Evolutionary conservation across 2,888 invertebrate genomes (phyloP), one percentile per base, ranked within the genome.

Genomic region (Punctoribates punctum): DNA sequence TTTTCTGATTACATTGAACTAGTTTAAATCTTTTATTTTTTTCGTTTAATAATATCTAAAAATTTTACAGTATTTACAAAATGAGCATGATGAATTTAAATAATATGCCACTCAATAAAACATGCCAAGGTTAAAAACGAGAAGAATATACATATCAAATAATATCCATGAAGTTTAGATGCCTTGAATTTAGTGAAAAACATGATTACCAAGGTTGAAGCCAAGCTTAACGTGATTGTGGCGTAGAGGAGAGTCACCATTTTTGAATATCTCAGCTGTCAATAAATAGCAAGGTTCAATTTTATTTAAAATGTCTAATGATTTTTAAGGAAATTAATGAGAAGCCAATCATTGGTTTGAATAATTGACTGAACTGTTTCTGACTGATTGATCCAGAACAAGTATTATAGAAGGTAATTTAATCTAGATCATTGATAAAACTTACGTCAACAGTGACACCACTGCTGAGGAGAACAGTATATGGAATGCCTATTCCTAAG

Each of bases 401-500:
- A n/a, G n/a, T n/a, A n/a, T n/a, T n/a, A n/a, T n/a, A n/a, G n/a
- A n/a, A n/a, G n/a, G n/a, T n/a, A n/a, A n/a, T n/a, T n/a, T n/a
- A n/a, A n/a, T n/a, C n/a, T n/a, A n/a, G n/a, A n/a, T n/a, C n/a
- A n/a, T n/a, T n/a, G n/a, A n/a, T n/a, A 29, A 27, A n/a, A 73
- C n/a, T 29, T 27, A 46, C n/a, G 6, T 54, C 23, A 46, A 46
- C 25, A 11, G 5, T 15, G 5, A 1, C 25, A 13, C 48, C 48
- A 17, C 72, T 72, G 20, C 48, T 54, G 0, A 76, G 46, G 0
- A 76, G 42, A 8, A 62, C 54, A n/a, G 76, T 76, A 34, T 76
- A 76, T 6, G 76, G 76, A 42, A 76, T 60, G 0, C 76, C 76
- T 11, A 76, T 73, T 42, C 76, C 76, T 27, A 76, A 42, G 1